These are phyloP conservation scores for Scleropages formosus DNA, from an alignment of 2,797 vertebrate genomes.

Conservation along the genomic window DNA sequence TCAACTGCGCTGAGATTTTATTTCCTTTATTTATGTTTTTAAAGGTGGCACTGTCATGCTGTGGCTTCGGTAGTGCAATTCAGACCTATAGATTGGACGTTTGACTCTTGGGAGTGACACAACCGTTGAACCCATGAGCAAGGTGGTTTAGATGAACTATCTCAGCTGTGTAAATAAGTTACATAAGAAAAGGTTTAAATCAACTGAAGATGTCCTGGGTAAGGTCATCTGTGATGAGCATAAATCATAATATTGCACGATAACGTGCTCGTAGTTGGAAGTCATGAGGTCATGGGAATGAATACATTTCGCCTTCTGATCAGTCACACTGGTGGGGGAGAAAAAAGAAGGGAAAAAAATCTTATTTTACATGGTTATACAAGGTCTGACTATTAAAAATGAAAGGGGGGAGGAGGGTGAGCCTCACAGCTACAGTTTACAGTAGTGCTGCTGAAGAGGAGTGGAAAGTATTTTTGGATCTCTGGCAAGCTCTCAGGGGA, in stretches of 20 bases:
- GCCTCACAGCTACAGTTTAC: conserved; percentile 30
- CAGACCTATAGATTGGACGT: too few species aligned
- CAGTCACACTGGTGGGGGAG: neutral
- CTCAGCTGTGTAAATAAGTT: too few species aligned
- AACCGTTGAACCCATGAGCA: too few species aligned
- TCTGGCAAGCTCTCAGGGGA: conserved; percentile 55
- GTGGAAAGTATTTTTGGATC: conserved; percentile 49
- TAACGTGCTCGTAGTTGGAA: neutral
- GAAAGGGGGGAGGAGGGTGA: neutral
- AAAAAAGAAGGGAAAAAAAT: neutral
- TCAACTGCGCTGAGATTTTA: too few species aligned
- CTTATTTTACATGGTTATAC: conserved; percentile 22
- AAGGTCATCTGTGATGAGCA: neutral
- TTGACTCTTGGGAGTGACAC: too few species aligned
- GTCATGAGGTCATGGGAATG: neutral
- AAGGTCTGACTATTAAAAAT: neutral
- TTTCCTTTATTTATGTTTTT: too few species aligned
- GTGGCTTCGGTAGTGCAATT: too few species aligned
- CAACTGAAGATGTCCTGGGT: neutral
- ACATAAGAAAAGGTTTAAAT: neutral
- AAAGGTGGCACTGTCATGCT: too few species aligned
- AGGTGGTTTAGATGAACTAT: too few species aligned
- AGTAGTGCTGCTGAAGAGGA: conserved; percentile 42
- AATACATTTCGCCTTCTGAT: neutral
- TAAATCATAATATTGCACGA: neutral